A percentile compares a stretch with the other conserved stretches of the same genome.
These are phyloP conservation scores for Thamnaconus septentrionalis DNA, from an alignment of 2,113 vertebrate species.

Conservation along the genomic window DNA sequence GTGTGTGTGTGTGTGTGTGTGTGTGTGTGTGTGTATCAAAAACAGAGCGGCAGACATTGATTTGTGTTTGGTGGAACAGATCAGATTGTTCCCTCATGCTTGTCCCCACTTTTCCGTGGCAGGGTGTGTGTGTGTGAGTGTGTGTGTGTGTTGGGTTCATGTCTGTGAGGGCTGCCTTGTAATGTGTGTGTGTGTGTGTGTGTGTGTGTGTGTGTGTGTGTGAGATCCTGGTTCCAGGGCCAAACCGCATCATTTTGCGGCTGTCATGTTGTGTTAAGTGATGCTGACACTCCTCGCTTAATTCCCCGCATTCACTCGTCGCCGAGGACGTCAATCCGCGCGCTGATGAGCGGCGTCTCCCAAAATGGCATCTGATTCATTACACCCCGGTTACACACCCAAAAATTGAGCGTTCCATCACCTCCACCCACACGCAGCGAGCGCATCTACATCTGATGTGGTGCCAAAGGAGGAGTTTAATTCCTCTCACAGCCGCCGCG, in stretches of 20 bases:
- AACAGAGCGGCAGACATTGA: slow-evolving; percentile 48
- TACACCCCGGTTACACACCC: slow-evolving; percentile 31
- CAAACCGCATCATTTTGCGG: slow-evolving; percentile 68
- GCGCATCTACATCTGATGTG: slow-evolving; percentile 9
- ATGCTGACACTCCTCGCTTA: slow-evolving; percentile 51
- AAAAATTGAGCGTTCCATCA: slow-evolving; percentile 4
- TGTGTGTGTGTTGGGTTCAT: neutral
- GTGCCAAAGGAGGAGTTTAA: slow-evolving; percentile 24
- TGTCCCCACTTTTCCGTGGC: slow-evolving; percentile 29
- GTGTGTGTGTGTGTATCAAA: slow-evolving; percentile 18
- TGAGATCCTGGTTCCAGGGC: slow-evolving; percentile 27
- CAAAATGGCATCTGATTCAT: slow-evolving; percentile 67
- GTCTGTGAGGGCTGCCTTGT: neutral
- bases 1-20: slow-evolving; percentile 12
- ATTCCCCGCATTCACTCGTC: slow-evolving; percentile 53
- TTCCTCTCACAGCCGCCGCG: slow-evolving; percentile 22
- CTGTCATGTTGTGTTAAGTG: slow-evolving; percentile 69
- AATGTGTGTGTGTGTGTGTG: slow-evolving; percentile 1
- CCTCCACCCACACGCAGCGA: neutral
- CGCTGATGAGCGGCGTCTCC: slow-evolving; percentile 53
- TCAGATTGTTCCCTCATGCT: slow-evolving; percentile 54
- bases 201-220: neutral
- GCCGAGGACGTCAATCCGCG: slow-evolving; percentile 41
- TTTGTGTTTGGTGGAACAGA: slow-evolving; percentile 54
- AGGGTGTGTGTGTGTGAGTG: slow-evolving; percentile 6